A percentile compares a stretch with the other conserved stretches of the same genome.
Evolutionary conservation across 2,888 invertebrate species (phyloP).

Genomic region (Drosophila meridionalis): DNA sequence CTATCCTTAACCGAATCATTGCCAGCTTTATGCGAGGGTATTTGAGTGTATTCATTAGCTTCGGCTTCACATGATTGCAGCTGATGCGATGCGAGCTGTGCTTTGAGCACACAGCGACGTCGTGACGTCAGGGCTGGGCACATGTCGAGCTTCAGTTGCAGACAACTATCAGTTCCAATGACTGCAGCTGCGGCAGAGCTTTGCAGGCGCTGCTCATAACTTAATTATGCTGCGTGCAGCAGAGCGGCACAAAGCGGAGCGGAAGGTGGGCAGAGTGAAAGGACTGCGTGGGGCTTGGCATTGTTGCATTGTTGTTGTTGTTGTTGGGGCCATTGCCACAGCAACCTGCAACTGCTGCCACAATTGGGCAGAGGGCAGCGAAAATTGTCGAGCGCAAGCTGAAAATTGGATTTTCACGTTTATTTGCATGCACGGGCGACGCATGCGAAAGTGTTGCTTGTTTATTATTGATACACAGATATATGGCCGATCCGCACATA

Average conservation of each 20-base stretch:
- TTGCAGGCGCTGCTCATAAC: constrained; percentile 29
- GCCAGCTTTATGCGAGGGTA: background rate
- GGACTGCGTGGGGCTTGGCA: constrained; percentile 3
- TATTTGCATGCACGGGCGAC: constrained; percentile 27
- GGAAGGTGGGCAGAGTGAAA: background rate
- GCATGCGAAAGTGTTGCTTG: constrained; percentile 15
- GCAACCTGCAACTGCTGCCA: background rate
- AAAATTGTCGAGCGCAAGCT: constrained; percentile 18
- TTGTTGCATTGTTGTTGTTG: constrained; percentile 2
- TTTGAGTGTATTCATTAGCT: background rate
- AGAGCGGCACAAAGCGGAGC: background rate
- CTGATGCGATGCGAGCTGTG: background rate
- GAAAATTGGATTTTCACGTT: constrained; percentile 61
- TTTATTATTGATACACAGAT: constrained; percentile 6
- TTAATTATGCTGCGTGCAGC: constrained; percentile 49
- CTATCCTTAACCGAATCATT: no score
- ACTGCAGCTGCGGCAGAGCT: background rate
- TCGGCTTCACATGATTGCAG: background rate
- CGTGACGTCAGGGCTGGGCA: background rate
- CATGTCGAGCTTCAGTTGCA: background rate
- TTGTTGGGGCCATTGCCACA: background rate
- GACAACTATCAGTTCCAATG: constrained; percentile 4
- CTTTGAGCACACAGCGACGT: background rate
- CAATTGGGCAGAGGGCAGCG: background rate
- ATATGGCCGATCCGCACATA: background rate